Evolutionary conservation across 2,888 invertebrate genomes (phyloP), one percentile per base, ranked within the genome.

Genomic region (Cenopis cana): DNA sequence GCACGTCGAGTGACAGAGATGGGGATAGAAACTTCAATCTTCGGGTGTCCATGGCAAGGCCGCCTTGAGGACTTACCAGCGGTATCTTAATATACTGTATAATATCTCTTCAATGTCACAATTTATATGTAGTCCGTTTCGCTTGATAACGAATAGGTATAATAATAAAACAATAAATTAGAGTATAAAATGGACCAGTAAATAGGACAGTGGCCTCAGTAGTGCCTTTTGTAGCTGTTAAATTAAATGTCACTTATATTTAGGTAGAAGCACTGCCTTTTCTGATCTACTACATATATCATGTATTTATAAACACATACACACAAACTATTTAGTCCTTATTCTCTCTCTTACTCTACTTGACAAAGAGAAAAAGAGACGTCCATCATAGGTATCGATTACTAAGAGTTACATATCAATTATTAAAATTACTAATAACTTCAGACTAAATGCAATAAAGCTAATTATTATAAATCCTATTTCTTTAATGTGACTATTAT

Each of bases 151-250:
- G 56, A 56, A 56, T 66, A 67, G 60, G 24, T 38, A 70, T 76
- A 74, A 61, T 70, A 60, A 59, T 70, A 68, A 70, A 66, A 70
- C 54, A 46, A 62, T 54, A 41, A 76, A 74, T 55, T 74, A 66
- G 75, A 50, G 66, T 73, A 69, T 82, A 83, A 86, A 80, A 84
- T 85, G 93, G 93, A 93, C 93, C 93, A 93, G 87, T 86, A 81
- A 73, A 81, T 88, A 90, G 88, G 82, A 89, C 85, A 85, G 90
- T 88, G 91, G 93, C 93, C 92, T 93, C 82, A 73, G 90, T 93
- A 91, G 93, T 93, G 93, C 93, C 93, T 93, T 91, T 91, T n/a
- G 36, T 71, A 71, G 55, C 2, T 14, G 54, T 66, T 70, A 70
- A 68, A 55, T 66, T 70, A 70, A 68, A 55, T 20, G 17, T 65